Evolutionary conservation across 1,140 invertebrate genomes (phyloP).

Genomic region (Aphis gossypii): DNA sequence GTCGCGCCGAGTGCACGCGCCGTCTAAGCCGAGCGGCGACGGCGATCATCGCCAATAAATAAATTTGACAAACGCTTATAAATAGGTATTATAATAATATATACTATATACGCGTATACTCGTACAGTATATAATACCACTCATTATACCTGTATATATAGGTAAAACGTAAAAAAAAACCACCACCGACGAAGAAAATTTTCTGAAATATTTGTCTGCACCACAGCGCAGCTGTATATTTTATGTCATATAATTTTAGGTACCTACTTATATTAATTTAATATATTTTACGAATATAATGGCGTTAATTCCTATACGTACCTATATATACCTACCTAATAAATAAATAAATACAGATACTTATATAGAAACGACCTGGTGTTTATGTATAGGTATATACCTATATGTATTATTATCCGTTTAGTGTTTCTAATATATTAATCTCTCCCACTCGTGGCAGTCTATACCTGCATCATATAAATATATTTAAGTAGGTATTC

Average conservation of each 20-base stretch:
- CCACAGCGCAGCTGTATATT: neutral
- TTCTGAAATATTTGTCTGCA: neutral
- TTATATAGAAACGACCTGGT: neutral
- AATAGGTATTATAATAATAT: neutral
- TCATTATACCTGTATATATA: neutral
- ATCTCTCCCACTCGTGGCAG: neutral
- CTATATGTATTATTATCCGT: neutral
- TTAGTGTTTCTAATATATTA: neutral
- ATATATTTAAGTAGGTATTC: neutral
- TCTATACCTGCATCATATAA: too few species aligned
- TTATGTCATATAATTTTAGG: neutral
- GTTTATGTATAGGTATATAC: neutral
- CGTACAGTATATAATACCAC: neutral
- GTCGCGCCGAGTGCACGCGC: neutral
- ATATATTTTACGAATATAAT: neutral
- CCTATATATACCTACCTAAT: neutral
- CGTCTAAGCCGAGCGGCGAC: neutral
- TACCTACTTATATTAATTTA: neutral
- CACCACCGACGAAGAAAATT: neutral
- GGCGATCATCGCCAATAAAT: slow-evolving; percentile 7
- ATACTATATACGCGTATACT: neutral
- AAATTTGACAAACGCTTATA: neutral
- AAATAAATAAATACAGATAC: neutral
- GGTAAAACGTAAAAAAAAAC: neutral
- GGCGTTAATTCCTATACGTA: neutral